Evolutionary conservation across 2,888 invertebrate genomes (phyloP).

Genomic region (Melolontha melolontha): DNA sequence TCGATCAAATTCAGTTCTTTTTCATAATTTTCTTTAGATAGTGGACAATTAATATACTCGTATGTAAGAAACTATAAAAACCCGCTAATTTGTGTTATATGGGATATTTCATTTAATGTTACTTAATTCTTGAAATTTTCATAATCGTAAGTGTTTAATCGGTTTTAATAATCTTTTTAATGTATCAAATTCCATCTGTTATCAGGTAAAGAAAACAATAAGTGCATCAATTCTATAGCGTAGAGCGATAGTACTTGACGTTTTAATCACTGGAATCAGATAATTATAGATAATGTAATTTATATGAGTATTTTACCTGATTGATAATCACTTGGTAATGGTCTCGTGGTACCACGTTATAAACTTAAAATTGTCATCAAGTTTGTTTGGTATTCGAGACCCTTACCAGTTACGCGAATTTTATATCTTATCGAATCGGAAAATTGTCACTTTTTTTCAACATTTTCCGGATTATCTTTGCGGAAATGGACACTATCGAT

Average conservation of each 20-base stretch:
- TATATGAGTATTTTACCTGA: conserved; percentile 32
- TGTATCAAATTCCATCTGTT: conserved; percentile 16
- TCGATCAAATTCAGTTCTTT: too few relatives aligned
- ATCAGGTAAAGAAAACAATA: conserved; percentile 19
- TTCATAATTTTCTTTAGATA: too few relatives aligned
- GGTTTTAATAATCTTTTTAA: too few relatives aligned
- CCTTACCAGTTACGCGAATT: conserved; percentile 60
- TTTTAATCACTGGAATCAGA: conserved; percentile 25
- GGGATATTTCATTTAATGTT: too few relatives aligned
- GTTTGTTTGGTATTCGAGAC: conserved; percentile 64
- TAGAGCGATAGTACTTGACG: conserved; percentile 10
- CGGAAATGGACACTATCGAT: conserved; percentile 13
- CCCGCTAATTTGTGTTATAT: too few relatives aligned
- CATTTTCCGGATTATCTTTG: conserved; percentile 22
- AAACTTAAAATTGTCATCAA: conserved; percentile 48
- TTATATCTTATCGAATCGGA: conserved; percentile 60
- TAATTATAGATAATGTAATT: conserved; percentile 34
- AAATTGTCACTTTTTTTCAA: conserved; percentile 21
- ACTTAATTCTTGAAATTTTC: too few relatives aligned
- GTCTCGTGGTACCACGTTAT: conserved; percentile 62
- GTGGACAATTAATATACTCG: too few relatives aligned
- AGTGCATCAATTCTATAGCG: neutral
- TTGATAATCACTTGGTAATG: conserved; percentile 54
- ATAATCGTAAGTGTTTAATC: too few relatives aligned
- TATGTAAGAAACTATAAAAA: too few relatives aligned